Base-by-base conservation (phyloP, 2,888 invertebrate species). In the Cephalotes varians region DNA sequence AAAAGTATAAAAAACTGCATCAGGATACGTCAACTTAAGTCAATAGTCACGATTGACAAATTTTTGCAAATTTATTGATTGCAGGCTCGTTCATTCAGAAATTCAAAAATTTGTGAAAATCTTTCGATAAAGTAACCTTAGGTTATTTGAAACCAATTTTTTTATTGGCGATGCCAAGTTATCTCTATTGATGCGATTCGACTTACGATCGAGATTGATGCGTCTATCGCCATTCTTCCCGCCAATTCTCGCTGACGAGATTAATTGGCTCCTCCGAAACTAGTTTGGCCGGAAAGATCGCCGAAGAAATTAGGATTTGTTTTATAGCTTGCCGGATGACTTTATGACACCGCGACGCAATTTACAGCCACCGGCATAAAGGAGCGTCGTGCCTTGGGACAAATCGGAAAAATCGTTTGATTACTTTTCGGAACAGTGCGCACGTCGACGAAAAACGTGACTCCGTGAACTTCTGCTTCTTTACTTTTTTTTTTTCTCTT, bases 261-360 rank as follows among this genome's bases (percentile, higher is more conserved):
- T 93, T 92, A 92, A 93, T 91, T 92, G 91, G 85, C 87, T 71
- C 79, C 82, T n/a, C 80, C 77, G 84, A 90, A 92, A 93, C 91
- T 93, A 88, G 92, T 93, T 93, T 92, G 84, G 86, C 82, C 85
- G 85, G 86, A 82, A 87, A 85, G 73, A 81, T 85, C 80, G 51
- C 84, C 56, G 74, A 62, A 47, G 62, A 49, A 62, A 54, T n/a
- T 15, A 28, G 82, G 74, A 69, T 84, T 83, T 72, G 85, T 72
- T 83, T 86, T 86, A 86, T 83, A 51, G 47, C 77, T 72, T 84
- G 64, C 49, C 69, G 37, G 67, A 54, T 28, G 44, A 15, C 25
- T 64, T 65, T 49, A 34, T 58, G 44, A 40, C 56, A 18, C 51
- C 12, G n/a, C 37, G 51, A 28, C 31, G 5, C 21, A 28, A 69